A percentile compares a stretch with the other conserved stretches of the same genome.
These are phyloP conservation scores for Sandelia bainsii DNA, from an alignment of 2,797 vertebrate genomes.

Conservation along the genomic window DNA sequence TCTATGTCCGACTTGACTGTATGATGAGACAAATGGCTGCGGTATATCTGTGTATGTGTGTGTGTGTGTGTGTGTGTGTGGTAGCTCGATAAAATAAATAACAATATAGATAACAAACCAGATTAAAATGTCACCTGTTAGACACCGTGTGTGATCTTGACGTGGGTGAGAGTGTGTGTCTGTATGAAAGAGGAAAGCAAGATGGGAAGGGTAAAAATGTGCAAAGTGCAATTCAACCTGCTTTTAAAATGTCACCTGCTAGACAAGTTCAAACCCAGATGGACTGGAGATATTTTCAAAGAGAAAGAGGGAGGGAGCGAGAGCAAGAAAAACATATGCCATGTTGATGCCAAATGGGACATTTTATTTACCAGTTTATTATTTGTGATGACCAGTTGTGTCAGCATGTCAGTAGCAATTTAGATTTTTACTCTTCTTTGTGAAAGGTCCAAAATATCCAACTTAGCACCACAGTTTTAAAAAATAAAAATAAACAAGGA, in stretches of 20 bases:
- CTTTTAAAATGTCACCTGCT: conserved; percentile 61
- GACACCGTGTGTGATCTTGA: conserved; percentile 11
- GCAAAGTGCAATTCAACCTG: conserved; percentile 49
- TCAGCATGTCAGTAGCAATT: background rate
- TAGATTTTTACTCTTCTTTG: background rate
- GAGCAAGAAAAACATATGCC: background rate
- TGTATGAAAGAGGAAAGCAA: conserved; percentile 31
- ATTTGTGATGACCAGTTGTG: background rate
- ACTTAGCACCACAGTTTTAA: background rate
- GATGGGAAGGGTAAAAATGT: conserved; percentile 17
- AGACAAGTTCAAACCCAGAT: conserved; percentile 46
- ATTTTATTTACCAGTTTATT: background rate
- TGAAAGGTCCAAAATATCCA: background rate
- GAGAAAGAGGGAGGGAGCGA: conserved; percentile 3
- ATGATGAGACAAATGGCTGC: conserved; percentile 22
- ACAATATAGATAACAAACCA: conserved; percentile 44
- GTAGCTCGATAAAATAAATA: conserved; percentile 33
- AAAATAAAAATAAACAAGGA: background rate
- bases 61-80: background rate
- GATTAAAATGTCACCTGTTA: conserved; percentile 59
- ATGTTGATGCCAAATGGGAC: background rate
- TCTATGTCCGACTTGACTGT: conserved; percentile 1
- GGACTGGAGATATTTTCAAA: conserved; percentile 33
- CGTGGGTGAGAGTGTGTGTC: background rate
- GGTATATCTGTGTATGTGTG: background rate